Evolutionary conservation across 2,888 invertebrate species (phyloP).

Genomic region (Mycogona germanica): DNA sequence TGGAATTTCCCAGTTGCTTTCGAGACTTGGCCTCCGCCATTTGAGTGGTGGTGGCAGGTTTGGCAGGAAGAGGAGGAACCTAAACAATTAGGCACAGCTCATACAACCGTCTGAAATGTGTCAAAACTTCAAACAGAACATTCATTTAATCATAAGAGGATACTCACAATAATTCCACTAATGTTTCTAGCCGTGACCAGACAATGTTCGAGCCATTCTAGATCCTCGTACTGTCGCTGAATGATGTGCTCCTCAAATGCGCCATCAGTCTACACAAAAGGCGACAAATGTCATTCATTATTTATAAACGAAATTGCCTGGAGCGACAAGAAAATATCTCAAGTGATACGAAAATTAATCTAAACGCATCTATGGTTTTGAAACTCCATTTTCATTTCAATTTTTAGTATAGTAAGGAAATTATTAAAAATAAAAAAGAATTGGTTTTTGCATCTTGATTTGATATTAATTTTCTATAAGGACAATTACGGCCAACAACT

Average conservation of each 20-base stretch:
- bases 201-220: slow-evolving; percentile 38
- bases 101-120: not conserved
- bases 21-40: slow-evolving; percentile 33
- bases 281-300: not conserved
- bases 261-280: slow-evolving; percentile 9
- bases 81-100: slow-evolving; percentile 18
- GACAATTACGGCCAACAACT: too few species aligned
- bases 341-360: not conserved
- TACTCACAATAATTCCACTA: slow-evolving; percentile 34
- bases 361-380: not conserved
- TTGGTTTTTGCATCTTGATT: too few species aligned
- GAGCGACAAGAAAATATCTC: not conserved
- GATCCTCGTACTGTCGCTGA: slow-evolving; percentile 35
- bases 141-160: not conserved
- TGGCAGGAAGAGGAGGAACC: slow-evolving; percentile 36
- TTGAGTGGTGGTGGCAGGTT: slow-evolving; percentile 34
- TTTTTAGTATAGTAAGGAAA: too few species aligned
- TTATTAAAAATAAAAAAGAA: too few species aligned
- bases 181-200: slow-evolving; percentile 32
- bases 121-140: not conserved
- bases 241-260: slow-evolving; percentile 21
- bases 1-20: slow-evolving; percentile 32
- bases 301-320: not conserved
- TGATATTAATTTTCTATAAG: too few species aligned
- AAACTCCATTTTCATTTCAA: too few species aligned